Conservation (phyloP, 2,888 invertebrate genomes). For the Drosophila parthenogenetica region DNA sequence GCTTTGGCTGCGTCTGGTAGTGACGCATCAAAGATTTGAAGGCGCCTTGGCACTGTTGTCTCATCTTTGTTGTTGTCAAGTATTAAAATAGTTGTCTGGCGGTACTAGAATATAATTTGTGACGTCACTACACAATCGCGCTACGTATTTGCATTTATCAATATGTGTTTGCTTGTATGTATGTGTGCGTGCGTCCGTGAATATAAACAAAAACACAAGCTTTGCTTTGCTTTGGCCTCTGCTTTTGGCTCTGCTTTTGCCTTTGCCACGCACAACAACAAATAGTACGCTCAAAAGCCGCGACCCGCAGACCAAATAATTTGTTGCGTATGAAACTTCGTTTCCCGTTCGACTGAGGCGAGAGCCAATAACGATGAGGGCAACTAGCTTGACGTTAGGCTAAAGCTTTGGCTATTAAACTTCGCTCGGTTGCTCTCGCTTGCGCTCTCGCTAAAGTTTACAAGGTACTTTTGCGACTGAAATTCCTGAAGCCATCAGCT, state of each 20-base stretch:
- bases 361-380: slow-evolving; percentile 10
- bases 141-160: slow-evolving; percentile 3
- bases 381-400: slow-evolving; percentile 16
- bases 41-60: slow-evolving; percentile 36
- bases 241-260: slow-evolving; percentile 10
- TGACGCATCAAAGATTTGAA: slow-evolving; percentile 49
- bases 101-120: slow-evolving; percentile 38
- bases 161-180: neutral
- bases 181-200: slow-evolving; percentile 15
- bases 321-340: slow-evolving; percentile 65
- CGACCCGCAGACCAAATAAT: slow-evolving; percentile 59
- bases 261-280: slow-evolving; percentile 54
- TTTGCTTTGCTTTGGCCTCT: slow-evolving; percentile 20
- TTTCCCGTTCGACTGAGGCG: slow-evolving; percentile 54
- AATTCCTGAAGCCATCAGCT: slow-evolving; percentile 42
- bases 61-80: slow-evolving; percentile 41
- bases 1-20: slow-evolving; percentile 25
- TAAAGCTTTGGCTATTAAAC: slow-evolving; percentile 31
- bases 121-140: slow-evolving; percentile 47
- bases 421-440: slow-evolving; percentile 13
- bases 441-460: slow-evolving; percentile 31
- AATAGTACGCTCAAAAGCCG: slow-evolving; percentile 29
- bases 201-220: slow-evolving; percentile 61
- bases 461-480: slow-evolving; percentile 22
- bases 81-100: slow-evolving; percentile 5